These are phyloP conservation scores for Malacoraja senta DNA, from an alignment of 2,797 vertebrate genomes.

Conservation along the genomic window DNA sequence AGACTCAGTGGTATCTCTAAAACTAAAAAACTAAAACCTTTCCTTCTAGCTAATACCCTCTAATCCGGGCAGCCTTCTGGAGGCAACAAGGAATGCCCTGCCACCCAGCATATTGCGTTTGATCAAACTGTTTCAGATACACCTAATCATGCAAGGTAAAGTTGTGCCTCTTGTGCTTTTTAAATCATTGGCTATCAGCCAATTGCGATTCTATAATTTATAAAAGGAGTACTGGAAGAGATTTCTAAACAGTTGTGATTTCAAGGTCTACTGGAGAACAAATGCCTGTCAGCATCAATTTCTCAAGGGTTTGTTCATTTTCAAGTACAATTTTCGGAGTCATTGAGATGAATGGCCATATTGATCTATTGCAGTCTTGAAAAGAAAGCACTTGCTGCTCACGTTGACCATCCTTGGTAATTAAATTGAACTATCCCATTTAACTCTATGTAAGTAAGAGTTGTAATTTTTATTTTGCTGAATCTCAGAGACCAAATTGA, in stretches of 20 bases:
- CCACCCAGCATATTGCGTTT: not conserved
- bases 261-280: slow-evolving; percentile 36
- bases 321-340: slow-evolving; percentile 21
- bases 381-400: not conserved
- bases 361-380: slow-evolving; percentile 5
- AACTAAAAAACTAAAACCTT: too few species aligned
- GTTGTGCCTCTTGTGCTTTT: not conserved
- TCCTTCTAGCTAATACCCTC: too few species aligned
- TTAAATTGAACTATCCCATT: slow-evolving; percentile 9
- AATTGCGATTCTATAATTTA: slow-evolving; percentile 20
- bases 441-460: slow-evolving; percentile 3
- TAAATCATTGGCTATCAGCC: not conserved
- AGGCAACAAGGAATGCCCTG: not conserved
- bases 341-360: slow-evolving; percentile 22
- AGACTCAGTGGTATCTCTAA: too few species aligned
- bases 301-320: slow-evolving; percentile 27
- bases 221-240: slow-evolving; percentile 2
- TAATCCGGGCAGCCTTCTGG: not conserved
- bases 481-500: not conserved
- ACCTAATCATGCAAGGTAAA: not conserved
- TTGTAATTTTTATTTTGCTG: not conserved
- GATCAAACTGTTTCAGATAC: not conserved
- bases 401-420: slow-evolving; percentile 19
- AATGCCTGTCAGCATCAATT: slow-evolving; percentile 32
- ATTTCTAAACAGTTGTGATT: slow-evolving; percentile 31